Evolutionary conservation across 23 tunicate species (phyloP).

Genomic region (Pegea sp.): DNA sequence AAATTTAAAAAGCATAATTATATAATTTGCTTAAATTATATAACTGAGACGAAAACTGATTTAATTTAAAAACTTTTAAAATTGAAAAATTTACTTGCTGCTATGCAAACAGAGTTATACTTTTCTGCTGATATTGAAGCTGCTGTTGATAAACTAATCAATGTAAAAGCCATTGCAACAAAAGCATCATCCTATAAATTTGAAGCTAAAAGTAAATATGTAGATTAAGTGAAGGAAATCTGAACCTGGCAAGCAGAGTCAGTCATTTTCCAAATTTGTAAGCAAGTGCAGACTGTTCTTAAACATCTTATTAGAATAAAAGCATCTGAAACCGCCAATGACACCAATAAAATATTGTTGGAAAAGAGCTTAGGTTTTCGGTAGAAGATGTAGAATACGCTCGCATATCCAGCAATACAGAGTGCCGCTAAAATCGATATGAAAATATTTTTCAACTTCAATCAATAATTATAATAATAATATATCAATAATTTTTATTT

Average conservation of each 20-base stretch:
- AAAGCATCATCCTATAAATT: constrained; percentile 43
- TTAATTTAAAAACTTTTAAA: background rate
- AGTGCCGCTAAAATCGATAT: background rate
- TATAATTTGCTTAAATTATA: too few relatives aligned
- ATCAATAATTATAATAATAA: too few relatives aligned
- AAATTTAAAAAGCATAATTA: too few relatives aligned
- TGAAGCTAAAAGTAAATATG: background rate
- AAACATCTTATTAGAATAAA: background rate
- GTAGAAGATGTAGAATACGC: background rate
- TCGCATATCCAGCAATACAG: background rate
- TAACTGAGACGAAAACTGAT: background rate
- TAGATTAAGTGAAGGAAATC: too few relatives aligned
- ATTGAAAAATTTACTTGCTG: background rate
- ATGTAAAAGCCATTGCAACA: constrained; percentile 52
- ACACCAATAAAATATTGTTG: background rate
- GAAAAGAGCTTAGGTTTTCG: background rate
- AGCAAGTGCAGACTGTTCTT: background rate
- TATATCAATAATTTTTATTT: too few relatives aligned
- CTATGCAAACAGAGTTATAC: constrained; percentile 23
- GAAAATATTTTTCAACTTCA: too few relatives aligned
- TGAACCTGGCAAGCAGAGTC: background rate
- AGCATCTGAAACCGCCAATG: background rate
- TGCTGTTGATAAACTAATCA: constrained; percentile 30
- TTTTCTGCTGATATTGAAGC: constrained; percentile 27
- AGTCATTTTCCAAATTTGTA: background rate